Percentiles rank a stretch among this genome's conserved stretches.
Evolutionary conservation across 23 tunicate genomes (phyloP).

Genomic region (Ciona savignyi): DNA sequence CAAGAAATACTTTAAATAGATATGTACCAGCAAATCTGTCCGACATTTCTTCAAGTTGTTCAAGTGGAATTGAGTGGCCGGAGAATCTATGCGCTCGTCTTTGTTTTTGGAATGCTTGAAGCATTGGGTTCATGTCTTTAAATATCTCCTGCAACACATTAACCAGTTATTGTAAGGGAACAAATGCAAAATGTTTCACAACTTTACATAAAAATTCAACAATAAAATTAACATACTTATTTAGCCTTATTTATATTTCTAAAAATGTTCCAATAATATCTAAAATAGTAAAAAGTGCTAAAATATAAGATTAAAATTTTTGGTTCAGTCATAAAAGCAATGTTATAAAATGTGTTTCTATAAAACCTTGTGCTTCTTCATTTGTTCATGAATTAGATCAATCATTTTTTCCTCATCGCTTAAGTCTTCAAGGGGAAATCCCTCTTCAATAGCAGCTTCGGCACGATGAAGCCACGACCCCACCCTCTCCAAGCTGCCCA

Average conservation of each 20-base stretch:
- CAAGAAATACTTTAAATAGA: too few species aligned
- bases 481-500: conserved; percentile 75
- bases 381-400: conserved; percentile 23
- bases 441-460: conserved; percentile 32
- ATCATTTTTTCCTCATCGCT: conserved; percentile 42
- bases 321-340: too few species aligned
- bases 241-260: too few species aligned
- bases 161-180: not conserved
- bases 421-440: conserved; percentile 18
- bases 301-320: too few species aligned
- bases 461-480: conserved; percentile 79
- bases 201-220: not conserved
- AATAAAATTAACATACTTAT: not conserved
- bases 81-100: conserved; percentile 50
- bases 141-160: conserved; percentile 26
- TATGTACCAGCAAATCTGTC: conserved; percentile 65
- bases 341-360: not conserved
- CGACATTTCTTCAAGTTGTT: conserved; percentile 73
- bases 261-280: not conserved
- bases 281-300: too few species aligned
- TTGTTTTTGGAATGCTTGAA: conserved; percentile 47
- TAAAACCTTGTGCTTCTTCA: conserved; percentile 42
- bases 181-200: not conserved
- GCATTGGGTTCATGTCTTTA: conserved; percentile 64
- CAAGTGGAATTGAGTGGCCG: conserved; percentile 68